phyloP scores from a whole-genome alignment of 1,140 invertebrate genomes.

The Nylanderia fulva region DNA sequence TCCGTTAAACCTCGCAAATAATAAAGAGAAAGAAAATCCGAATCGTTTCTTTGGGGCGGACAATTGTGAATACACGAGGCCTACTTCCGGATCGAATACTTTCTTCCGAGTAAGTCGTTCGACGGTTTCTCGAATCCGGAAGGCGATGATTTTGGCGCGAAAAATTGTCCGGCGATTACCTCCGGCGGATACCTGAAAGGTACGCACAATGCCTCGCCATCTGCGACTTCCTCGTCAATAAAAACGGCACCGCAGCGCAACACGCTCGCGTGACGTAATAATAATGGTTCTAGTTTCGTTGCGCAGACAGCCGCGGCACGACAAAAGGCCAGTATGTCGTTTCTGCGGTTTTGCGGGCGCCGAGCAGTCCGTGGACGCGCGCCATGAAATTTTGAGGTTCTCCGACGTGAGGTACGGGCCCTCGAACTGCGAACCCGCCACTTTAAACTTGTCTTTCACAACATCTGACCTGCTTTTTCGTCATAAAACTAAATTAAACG shows the following conservation, averaged over 20 bases:
- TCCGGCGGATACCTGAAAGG: conserved; percentile 60
- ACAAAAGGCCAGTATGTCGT: conserved; percentile 81
- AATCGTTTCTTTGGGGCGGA: conserved; percentile 9
- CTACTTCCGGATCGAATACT: conserved; percentile 27
- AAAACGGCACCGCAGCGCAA: conserved; percentile 56
- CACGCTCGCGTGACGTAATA: conserved; percentile 69
- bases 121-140: conserved; percentile 32
- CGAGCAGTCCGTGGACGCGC: conserved; percentile 58
- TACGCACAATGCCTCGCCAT: conserved; percentile 60
- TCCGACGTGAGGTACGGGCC: not conserved
- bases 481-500: conserved; percentile 5
- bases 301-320: conserved; percentile 67
- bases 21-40: not conserved
- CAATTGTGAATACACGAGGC: conserved; percentile 9
- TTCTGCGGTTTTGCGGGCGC: conserved; percentile 81
- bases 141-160: conserved; percentile 53
- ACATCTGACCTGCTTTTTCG: conserved; percentile 25
- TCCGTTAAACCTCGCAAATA: not conserved
- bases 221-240: conserved; percentile 65
- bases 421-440: conserved; percentile 25
- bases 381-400: conserved; percentile 66
- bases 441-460: conserved; percentile 42
- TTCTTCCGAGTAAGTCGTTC: not conserved
- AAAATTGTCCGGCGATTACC: conserved; percentile 41
- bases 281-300: conserved; percentile 68